Conservation (phyloP, 1,140 invertebrate genomes). For the Pogonomyrmex barbatus region DNA sequence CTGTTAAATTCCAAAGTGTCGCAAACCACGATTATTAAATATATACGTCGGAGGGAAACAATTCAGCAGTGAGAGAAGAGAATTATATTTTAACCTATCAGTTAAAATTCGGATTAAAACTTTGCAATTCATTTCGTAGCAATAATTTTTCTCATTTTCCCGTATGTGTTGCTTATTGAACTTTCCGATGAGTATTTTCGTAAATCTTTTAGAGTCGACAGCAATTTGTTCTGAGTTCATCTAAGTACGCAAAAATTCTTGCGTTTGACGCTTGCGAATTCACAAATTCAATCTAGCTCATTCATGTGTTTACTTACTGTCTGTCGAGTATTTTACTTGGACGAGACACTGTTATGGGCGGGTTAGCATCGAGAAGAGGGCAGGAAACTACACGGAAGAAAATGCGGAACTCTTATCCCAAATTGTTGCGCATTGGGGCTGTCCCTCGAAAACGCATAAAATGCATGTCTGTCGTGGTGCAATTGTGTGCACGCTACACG, state of each 20-base stretch:
- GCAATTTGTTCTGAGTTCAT: background rate
- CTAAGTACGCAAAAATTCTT: slow-evolving; percentile 9
- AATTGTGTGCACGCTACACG: background rate
- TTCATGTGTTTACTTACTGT: slow-evolving; percentile 67
- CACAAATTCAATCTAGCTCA: slow-evolving; percentile 73
- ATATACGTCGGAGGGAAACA: background rate
- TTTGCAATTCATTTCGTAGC: background rate
- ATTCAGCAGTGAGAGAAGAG: background rate
- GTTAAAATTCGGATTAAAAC: background rate
- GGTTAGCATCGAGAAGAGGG: slow-evolving; percentile 26
- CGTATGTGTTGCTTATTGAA: background rate
- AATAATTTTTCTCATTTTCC: background rate
- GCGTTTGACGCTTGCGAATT: slow-evolving; percentile 49
- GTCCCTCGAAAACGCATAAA: slow-evolving; percentile 60
- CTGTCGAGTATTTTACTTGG: slow-evolving; percentile 70
- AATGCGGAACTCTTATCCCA: slow-evolving; percentile 68
- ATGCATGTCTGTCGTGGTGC: slow-evolving; percentile 20
- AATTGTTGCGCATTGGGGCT: slow-evolving; percentile 49
- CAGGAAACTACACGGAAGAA: slow-evolving; percentile 41
- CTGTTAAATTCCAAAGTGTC: background rate
- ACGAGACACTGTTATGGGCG: slow-evolving; percentile 53
- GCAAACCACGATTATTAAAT: background rate
- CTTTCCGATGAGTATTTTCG: background rate
- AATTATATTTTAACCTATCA: background rate
- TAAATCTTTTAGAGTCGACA: slow-evolving; percentile 7